phyloP scores from a whole-genome alignment of 2,888 invertebrate species.

The Patella ulyssiponensis region DNA sequence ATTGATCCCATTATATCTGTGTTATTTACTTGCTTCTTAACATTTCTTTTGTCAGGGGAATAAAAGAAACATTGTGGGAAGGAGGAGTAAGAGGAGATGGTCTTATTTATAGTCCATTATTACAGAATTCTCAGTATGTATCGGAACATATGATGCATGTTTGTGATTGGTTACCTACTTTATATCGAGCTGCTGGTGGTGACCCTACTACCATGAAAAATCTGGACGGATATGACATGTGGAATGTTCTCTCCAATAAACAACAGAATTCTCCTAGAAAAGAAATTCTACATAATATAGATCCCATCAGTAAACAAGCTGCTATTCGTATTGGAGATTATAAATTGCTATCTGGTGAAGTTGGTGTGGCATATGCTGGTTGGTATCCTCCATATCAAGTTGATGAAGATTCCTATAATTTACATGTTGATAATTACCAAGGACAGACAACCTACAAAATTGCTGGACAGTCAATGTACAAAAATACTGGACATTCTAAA shows the following conservation, averaged over 20 bases:
- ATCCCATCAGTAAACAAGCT: slow-evolving; percentile 47
- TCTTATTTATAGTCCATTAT: slow-evolving; percentile 83
- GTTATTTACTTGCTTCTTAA: too few relatives aligned
- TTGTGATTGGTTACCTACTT: slow-evolving; percentile 91
- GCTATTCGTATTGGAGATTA: slow-evolving; percentile 63
- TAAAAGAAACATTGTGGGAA: slow-evolving; percentile 76
- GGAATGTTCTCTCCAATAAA: slow-evolving; percentile 81
- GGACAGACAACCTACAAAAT: neutral
- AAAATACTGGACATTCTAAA: neutral
- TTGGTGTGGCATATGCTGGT: slow-evolving; percentile 50
- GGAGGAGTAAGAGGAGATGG: slow-evolving; percentile 87
- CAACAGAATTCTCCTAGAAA: slow-evolving; percentile 76
- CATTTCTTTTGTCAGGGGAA: slow-evolving; percentile 55
- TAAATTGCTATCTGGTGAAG: slow-evolving; percentile 61
- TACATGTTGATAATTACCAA: slow-evolving; percentile 31
- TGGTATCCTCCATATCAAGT: slow-evolving; percentile 63
- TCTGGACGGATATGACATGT: slow-evolving; percentile 83
- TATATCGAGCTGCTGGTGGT: slow-evolving; percentile 81
- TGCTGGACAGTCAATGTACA: neutral
- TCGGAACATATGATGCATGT: slow-evolving; percentile 84
- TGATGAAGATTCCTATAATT: slow-evolving; percentile 23
- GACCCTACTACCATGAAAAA: slow-evolving; percentile 47
- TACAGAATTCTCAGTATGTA: slow-evolving; percentile 78
- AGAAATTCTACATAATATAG: slow-evolving; percentile 74
- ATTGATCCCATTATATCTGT: too few relatives aligned